These are phyloP conservation scores for Aix galericulata DNA, from an alignment of 2,113 vertebrate genomes.

Conservation along the genomic window DNA sequence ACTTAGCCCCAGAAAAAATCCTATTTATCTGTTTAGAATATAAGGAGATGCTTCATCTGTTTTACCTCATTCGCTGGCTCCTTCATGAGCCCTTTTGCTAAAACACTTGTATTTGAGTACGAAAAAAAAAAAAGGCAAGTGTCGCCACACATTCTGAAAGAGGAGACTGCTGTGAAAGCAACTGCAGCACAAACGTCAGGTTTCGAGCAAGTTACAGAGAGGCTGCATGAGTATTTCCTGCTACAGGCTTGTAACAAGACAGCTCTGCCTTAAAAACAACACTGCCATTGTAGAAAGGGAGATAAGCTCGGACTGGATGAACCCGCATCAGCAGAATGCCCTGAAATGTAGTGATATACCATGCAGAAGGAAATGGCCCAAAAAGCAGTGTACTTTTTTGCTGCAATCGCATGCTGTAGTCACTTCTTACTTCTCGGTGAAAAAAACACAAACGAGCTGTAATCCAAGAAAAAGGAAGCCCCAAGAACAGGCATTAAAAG, in stretches of 20 bases:
- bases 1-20: not conserved
- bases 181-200: not conserved
- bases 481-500: not conserved
- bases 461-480: not conserved
- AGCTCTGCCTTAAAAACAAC: constrained; percentile 9
- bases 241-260: not conserved
- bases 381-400: fast-evolving
- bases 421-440: not conserved
- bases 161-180: constrained; percentile 14
- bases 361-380: not conserved
- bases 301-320: not conserved
- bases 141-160: not conserved
- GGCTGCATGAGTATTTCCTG: not conserved
- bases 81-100: not conserved
- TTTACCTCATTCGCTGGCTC: not conserved
- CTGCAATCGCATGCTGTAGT: not conserved
- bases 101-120: not conserved
- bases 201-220: not conserved
- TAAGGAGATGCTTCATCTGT: not conserved
- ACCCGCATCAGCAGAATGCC: not conserved
- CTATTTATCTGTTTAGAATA: not conserved
- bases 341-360: not conserved
- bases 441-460: not conserved
- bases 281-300: not conserved
- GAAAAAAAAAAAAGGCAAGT: not conserved